Evolutionary conservation across 2,888 invertebrate species (phyloP).

Genomic region (Podabrus alpinus): DNA sequence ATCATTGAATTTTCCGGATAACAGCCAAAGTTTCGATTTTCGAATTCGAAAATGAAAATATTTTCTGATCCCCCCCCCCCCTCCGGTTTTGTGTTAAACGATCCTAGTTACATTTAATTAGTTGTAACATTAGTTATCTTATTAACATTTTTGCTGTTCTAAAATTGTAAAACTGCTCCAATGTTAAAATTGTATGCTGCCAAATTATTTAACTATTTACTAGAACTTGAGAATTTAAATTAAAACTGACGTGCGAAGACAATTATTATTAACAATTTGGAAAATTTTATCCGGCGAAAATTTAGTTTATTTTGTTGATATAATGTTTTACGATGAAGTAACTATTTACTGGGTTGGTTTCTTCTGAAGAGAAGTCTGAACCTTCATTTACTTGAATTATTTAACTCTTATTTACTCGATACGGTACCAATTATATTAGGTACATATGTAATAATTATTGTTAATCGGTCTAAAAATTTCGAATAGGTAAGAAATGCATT

Average conservation of each 20-base stretch:
- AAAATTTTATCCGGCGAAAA: background rate
- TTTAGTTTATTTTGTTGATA: no score
- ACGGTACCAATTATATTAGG: no score
- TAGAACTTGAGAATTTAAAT: background rate
- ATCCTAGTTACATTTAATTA: background rate
- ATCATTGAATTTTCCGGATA: background rate
- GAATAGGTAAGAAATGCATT: background rate
- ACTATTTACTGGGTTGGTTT: no score
- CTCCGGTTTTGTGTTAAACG: background rate
- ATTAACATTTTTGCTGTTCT: slow-evolving; percentile 12
- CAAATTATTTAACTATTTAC: slow-evolving; percentile 8
- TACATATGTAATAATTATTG: no score
- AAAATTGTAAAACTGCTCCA: slow-evolving; percentile 11
- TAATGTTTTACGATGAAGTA: no score
- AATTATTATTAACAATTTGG: background rate
- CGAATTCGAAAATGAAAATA: background rate
- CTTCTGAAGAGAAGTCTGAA: no score
- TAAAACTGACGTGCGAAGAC: background rate
- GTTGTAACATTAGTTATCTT: slow-evolving; percentile 8
- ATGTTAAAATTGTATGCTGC: slow-evolving; percentile 9
- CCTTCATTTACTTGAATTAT: no score
- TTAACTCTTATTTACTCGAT: no score
- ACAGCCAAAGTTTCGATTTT: background rate
- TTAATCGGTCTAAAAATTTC: background rate
- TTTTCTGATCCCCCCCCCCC: background rate